Conservation (phyloP, 2,888 invertebrate species). For the Eupeodes luniger region DNA sequence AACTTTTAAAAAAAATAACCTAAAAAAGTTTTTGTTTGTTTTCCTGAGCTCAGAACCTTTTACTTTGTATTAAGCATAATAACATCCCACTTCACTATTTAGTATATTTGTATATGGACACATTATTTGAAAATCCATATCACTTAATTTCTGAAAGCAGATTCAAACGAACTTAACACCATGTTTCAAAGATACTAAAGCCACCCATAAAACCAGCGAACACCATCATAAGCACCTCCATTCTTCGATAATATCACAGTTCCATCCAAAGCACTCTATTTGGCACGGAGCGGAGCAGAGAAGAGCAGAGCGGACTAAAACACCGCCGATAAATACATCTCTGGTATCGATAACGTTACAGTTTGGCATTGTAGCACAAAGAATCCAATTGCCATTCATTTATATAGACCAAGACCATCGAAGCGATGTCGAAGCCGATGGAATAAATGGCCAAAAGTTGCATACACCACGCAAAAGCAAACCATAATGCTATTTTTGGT, state of each 20-base stretch:
- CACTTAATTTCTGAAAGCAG: slow-evolving; percentile 45
- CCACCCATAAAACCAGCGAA: slow-evolving; percentile 17
- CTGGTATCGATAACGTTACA: slow-evolving; percentile 56
- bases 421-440: neutral
- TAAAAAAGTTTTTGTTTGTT: too few species aligned
- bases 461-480: slow-evolving; percentile 35
- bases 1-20: too few species aligned
- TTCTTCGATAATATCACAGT: too few species aligned
- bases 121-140: slow-evolving; percentile 16
- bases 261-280: slow-evolving; percentile 16
- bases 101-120: neutral
- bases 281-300: neutral
- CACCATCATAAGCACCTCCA: neutral
- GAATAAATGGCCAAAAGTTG: slow-evolving; percentile 47
- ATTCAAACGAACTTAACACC: slow-evolving; percentile 33
- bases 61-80: too few species aligned
- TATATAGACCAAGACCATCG: neutral
- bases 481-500: neutral
- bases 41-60: too few species aligned
- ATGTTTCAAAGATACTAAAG: slow-evolving; percentile 41
- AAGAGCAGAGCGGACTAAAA: neutral
- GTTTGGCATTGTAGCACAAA: slow-evolving; percentile 20
- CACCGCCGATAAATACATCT: slow-evolving; percentile 58
- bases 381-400: neutral
- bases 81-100: too few species aligned